Evolutionary conservation across 2,113 vertebrate species (phyloP).

Genomic region (Anseranas semipalmata): DNA sequence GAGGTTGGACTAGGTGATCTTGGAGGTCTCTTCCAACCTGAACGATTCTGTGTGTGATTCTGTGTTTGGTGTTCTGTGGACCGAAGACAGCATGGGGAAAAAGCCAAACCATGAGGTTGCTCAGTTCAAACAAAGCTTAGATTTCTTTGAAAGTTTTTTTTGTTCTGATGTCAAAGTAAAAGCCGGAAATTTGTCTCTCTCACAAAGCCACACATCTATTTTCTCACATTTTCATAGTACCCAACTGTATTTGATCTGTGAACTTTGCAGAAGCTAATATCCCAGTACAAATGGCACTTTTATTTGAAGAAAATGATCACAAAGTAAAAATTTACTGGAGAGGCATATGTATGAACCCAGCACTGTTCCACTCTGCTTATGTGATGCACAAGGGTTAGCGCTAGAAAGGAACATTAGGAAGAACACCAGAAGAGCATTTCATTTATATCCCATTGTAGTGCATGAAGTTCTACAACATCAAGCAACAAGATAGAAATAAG

Average conservation of each 20-base stretch:
- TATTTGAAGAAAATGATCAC: background rate
- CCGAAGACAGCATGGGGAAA: background rate
- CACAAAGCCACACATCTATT: background rate
- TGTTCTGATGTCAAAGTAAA: background rate
- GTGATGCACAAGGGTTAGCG: background rate
- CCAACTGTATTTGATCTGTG: background rate
- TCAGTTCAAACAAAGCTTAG: background rate
- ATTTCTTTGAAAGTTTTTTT: background rate
- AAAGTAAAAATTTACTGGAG: background rate
- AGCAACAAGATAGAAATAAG: background rate
- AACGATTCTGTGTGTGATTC: too few relatives aligned
- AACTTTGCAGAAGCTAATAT: background rate
- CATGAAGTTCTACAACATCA: background rate
- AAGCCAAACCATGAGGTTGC: rapidly evolving
- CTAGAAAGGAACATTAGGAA: background rate
- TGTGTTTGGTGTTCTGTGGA: background rate
- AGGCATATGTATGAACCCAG: background rate
- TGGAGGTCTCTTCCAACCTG: too few relatives aligned
- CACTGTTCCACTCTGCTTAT: background rate
- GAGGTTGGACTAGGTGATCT: too few relatives aligned
- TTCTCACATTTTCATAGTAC: background rate
- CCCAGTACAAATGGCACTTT: background rate
- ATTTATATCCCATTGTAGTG: background rate
- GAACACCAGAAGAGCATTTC: background rate
- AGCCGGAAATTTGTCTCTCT: background rate